Percentiles rank a stretch among this genome's conserved stretches.
phyloP scores from a whole-genome alignment of 2,888 invertebrate genomes.

The Druceiella hillmani region DNA sequence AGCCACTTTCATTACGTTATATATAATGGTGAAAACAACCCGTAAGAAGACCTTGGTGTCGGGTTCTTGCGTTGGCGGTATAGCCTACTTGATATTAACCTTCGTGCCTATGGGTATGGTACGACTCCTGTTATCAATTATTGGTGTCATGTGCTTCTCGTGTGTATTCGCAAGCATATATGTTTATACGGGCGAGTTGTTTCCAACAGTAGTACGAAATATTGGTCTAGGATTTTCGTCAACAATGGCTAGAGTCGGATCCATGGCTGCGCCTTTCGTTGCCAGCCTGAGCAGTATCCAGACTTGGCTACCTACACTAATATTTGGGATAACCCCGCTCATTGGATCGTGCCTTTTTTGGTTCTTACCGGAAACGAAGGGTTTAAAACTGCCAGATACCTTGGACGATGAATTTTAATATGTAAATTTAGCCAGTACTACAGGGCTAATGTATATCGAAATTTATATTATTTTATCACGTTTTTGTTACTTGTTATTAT shows the following conservation, averaged over 20 bases:
- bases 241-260: constrained; percentile 79
- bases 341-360: constrained; percentile 62
- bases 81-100: constrained; percentile 59
- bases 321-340: constrained; percentile 66
- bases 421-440: no score
- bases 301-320: constrained; percentile 62
- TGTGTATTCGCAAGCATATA: constrained; percentile 79
- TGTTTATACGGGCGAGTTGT: constrained; percentile 81
- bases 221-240: constrained; percentile 83
- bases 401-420: constrained; percentile 76
- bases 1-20: constrained; percentile 47
- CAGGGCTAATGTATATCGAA: no score
- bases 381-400: constrained; percentile 71
- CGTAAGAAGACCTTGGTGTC: constrained; percentile 61
- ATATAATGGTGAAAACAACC: constrained; percentile 53
- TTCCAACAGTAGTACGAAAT: constrained; percentile 85
- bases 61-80: constrained; percentile 59
- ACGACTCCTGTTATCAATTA: constrained; percentile 60
- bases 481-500: no score
- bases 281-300: constrained; percentile 56
- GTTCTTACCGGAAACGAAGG: constrained; percentile 72
- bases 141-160: constrained; percentile 74
- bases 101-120: constrained; percentile 44
- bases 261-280: constrained; percentile 79
- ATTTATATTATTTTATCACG: no score